Conservation (phyloP, 2,797 vertebrate species). For the Falco cherrug region DNA sequence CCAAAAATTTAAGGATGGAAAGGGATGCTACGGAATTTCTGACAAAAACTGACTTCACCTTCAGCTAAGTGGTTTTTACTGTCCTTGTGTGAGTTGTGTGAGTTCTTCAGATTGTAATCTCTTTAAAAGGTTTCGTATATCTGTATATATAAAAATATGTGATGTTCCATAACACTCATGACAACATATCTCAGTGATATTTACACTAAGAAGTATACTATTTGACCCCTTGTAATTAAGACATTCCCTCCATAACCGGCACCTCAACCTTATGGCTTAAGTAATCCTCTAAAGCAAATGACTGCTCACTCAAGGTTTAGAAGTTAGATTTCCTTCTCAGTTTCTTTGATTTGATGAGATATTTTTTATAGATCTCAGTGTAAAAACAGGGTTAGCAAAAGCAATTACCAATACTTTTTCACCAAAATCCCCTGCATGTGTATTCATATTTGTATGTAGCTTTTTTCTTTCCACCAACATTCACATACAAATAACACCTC, state of each 20-base stretch:
- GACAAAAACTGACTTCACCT: background rate
- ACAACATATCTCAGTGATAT: background rate
- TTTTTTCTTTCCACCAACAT: background rate
- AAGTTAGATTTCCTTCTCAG: background rate
- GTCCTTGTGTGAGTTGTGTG: background rate
- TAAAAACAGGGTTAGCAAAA: background rate
- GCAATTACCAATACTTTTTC: background rate
- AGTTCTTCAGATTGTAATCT: background rate
- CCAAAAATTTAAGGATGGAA: background rate
- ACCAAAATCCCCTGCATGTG: background rate
- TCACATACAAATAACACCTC: background rate
- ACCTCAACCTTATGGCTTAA: background rate
- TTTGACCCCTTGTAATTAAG: background rate
- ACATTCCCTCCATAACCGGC: background rate
- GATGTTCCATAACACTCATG: background rate
- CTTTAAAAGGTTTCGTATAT: background rate
- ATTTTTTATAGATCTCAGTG: background rate
- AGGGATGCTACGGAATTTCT: background rate
- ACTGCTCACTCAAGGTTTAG: background rate
- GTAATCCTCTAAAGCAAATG: background rate
- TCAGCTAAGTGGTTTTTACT: background rate
- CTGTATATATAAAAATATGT: background rate
- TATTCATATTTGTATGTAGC: background rate
- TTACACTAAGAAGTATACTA: background rate
- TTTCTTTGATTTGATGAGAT: background rate